phyloP scores from a whole-genome alignment of 2,113 vertebrate genomes.

The rat (Rattus norvegicus) region GRCr8 NC_086025.1:118728001-118728500 shows the following conservation, averaged over 20 bases:
- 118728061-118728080: neutral
- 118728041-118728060: fast-evolving
- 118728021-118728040: neutral
- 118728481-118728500: neutral
- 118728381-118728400: neutral
- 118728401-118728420: fast-evolving
- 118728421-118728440: neutral
- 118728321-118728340: neutral
- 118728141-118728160: too few relatives aligned
- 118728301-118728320: neutral
- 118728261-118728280: neutral
- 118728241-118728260: neutral
- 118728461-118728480: neutral
- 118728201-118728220: neutral
- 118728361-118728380: neutral
- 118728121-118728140: neutral
- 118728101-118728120: neutral
- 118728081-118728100: neutral
- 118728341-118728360: neutral
- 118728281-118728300: neutral
- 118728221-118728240: too few relatives aligned
- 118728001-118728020: neutral
- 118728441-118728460: neutral
- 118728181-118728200: neutral
- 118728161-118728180: too few relatives aligned